Evolutionary conservation across 2,888 invertebrate genomes (phyloP), one percentile per base, ranked within the genome.

Genomic region (Ectemnius cavifrons): DNA sequence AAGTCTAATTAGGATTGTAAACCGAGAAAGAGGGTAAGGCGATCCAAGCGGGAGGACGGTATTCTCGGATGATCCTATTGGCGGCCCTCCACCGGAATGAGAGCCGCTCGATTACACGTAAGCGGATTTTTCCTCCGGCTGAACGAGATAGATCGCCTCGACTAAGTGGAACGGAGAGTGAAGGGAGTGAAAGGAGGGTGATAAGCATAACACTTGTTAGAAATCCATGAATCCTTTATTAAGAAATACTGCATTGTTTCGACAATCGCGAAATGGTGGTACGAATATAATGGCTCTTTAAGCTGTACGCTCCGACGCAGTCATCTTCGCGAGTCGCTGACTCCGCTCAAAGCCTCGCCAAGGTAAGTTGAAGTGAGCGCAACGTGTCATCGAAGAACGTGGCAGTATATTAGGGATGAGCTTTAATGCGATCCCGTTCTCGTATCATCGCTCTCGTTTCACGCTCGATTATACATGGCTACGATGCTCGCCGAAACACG

Each of bases 211-310:
- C 23, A 18, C 46, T 27, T 27, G 4, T 1, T 85, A 86, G 77
- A 85, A 86, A 86, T 81, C 84, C 83, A 85, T 84, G 80, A 83
- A 74, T 86, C 81, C 75, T 86, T 86, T 86, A 86, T 86, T 86
- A 85, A 84, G 84, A 86, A 86, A 86, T 85, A 86, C 84, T 84
- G 85, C 74, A 83, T 86, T 76, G 78, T 83, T 83, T 72, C 75
- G 81, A 83, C 81, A 79, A 84, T 85, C 81, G 82, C 79, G 79
- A 85, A 85, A 83, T 78, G 77, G 71, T 84, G 81, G 79, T 85
- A 84, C 80, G 84, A 86, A 86, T 84, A 84, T 82, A 84, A 81
- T 78, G 78, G 68, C 73, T 78, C 81, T 81, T 73, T 69, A 79
- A 83, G 82, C 81, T 79, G 71, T 77, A 76, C 77, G 74, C 67